Base-by-base conservation (phyloP, 2,797 vertebrate genomes). In the Emydoidea blandingii region DNA sequence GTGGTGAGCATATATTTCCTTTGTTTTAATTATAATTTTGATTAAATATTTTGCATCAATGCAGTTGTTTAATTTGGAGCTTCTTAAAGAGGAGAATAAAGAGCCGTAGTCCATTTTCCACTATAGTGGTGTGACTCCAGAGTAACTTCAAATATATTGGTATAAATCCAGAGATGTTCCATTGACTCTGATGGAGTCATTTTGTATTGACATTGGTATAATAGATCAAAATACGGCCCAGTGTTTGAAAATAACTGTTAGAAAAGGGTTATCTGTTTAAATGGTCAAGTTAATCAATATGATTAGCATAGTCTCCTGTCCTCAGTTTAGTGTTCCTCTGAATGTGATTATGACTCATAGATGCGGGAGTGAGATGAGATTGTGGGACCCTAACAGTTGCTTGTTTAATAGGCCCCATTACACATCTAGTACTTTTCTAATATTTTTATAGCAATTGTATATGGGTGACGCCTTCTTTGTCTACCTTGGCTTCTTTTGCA, bases 11-110 rank as follows among this genome's bases (percentile, higher is more conserved):
- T 87, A 87, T 0, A 81, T 94, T 94, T 97, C 87, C 27, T 90
- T 93, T 90, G 57, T 86, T 96, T 93, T 95, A 88, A 86, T 87
- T 94, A 85, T 34, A 80, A 92, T 91, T 93, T 94, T 91, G 88
- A 90, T 96, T 90, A 78, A 44, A 54, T 93, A 87, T 96, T 95
- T 96, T 92, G 5, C 52, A 41, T 87, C 86, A 89, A 44, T 82
- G 25, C 2, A 74, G 19, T 87, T 79, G 92, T 94, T 16, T 50
- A 94, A 84, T 94, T 84, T 74, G 89, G n/a, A 83, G 1, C 84
- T 87, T 92, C 83, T 87, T 10, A 19, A 25, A 37, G 6, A 92
- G 6, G 59, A 59, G 82, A 84, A 86, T 34, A 18, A 44, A 78
- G 2, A 84, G 2, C 4, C 23, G 50, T 9, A 86, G 90, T 95